Conservation (phyloP, 1,140 invertebrate genomes). For the Nomia melanderi region DNA sequence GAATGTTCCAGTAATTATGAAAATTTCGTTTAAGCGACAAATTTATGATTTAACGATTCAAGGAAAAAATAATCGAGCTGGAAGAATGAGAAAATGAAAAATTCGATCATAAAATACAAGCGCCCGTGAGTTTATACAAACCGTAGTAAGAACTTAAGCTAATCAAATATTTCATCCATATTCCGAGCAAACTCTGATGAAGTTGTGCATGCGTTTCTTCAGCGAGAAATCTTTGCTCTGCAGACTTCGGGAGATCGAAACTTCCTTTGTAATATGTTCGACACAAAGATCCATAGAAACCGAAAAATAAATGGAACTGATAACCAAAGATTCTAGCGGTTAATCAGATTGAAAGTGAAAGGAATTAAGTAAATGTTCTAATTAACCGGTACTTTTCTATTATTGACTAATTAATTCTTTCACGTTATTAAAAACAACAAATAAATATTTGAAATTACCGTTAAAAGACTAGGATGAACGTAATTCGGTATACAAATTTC, state of each 20-base stretch:
- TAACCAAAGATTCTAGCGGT: too few species aligned
- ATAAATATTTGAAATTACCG: too few species aligned
- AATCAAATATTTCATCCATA: slow-evolving; percentile 7
- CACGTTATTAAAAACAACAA: too few species aligned
- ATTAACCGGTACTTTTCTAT: too few species aligned
- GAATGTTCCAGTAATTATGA: too few species aligned
- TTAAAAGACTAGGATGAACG: too few species aligned
- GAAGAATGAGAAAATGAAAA: background rate
- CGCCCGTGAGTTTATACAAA: background rate
- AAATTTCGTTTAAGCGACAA: too few species aligned
- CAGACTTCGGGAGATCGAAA: background rate
- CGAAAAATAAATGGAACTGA: background rate
- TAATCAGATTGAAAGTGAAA: background rate
- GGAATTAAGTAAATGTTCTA: too few species aligned
- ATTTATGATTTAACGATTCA: too few species aligned
- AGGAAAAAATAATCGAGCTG: background rate
- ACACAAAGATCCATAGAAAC: background rate
- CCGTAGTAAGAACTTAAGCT: background rate
- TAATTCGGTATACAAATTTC: too few species aligned
- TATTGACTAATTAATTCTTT: too few species aligned
- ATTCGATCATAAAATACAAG: background rate
- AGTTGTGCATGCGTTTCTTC: background rate
- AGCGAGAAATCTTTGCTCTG: background rate
- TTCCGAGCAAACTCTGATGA: background rate
- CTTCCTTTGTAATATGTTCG: background rate